phyloP scores from a whole-genome alignment of 2,888 invertebrate genomes.

The Oeneis ivallda region DNA sequence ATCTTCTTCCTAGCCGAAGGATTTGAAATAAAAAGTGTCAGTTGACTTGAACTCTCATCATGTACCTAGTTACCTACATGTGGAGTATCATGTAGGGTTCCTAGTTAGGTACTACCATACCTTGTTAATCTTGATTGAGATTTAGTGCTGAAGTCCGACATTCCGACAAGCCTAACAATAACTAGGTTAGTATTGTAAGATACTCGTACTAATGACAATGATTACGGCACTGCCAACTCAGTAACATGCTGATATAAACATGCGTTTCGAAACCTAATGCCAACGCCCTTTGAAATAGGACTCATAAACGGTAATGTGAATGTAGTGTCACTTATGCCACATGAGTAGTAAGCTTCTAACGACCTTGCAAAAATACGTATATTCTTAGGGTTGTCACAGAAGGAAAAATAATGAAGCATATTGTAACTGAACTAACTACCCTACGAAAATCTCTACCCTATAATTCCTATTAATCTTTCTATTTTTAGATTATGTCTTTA shows the following conservation, averaged over 20 bases:
- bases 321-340: slow-evolving; percentile 18
- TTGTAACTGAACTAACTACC: too few relatives aligned
- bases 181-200: slow-evolving; percentile 20
- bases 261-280: slow-evolving; percentile 46
- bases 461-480: too few relatives aligned
- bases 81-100: too few relatives aligned
- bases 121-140: slow-evolving; percentile 7
- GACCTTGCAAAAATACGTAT: too few relatives aligned
- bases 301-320: slow-evolving; percentile 26
- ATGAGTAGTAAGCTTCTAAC: too few relatives aligned
- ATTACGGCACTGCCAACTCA: slow-evolving; percentile 26
- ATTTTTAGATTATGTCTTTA: too few relatives aligned
- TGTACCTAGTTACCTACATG: not conserved
- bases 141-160: slow-evolving; percentile 13
- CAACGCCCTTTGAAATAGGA: slow-evolving; percentile 49
- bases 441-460: too few relatives aligned
- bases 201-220: slow-evolving; percentile 23
- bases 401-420: too few relatives aligned
- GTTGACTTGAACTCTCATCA: not conserved
- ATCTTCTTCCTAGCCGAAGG: too few relatives aligned
- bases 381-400: too few relatives aligned
- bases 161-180: slow-evolving; percentile 17
- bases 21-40: too few relatives aligned
- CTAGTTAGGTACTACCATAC: not conserved
- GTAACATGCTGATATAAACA: slow-evolving; percentile 31